Percentiles rank a stretch among this genome's conserved stretches.
These are phyloP conservation scores for Ranitomeya imitator DNA, from an alignment of 2,113 vertebrate genomes.

Conservation along the genomic window DNA sequence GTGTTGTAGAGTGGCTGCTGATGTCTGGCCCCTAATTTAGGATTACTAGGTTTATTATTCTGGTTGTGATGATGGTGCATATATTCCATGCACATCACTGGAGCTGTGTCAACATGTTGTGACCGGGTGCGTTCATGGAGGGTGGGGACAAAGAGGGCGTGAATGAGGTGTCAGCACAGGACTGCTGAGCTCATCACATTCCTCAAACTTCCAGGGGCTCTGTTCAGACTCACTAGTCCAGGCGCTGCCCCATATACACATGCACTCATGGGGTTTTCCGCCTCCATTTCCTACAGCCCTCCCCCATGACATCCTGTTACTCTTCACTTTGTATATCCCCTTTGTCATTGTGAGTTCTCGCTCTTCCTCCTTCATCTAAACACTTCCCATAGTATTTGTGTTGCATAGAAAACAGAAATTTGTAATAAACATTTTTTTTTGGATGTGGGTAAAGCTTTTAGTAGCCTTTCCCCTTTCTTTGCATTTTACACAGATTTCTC, in stretches of 20 bases:
- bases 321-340: not conserved
- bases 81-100: conserved; percentile 2
- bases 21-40: not conserved
- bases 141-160: conserved; percentile 40
- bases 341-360: conserved; percentile 4
- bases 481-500: not conserved
- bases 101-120: conserved; percentile 53
- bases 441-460: not conserved
- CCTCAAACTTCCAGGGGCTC: conserved; percentile 49
- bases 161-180: conserved; percentile 33
- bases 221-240: not conserved
- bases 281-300: not conserved
- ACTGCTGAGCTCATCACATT: conserved; percentile 51
- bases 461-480: not conserved
- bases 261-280: conserved; percentile 17
- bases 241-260: conserved; percentile 17
- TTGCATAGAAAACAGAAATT: not conserved
- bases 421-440: not conserved
- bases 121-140: conserved; percentile 31
- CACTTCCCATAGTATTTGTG: not conserved
- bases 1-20: not conserved
- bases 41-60: not conserved
- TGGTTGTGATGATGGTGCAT: not conserved
- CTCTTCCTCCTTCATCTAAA: not conserved
- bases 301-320: conserved; percentile 28